Evolutionary conservation across 2,888 invertebrate species (phyloP).

Genomic region (Dynastes maya): DNA sequence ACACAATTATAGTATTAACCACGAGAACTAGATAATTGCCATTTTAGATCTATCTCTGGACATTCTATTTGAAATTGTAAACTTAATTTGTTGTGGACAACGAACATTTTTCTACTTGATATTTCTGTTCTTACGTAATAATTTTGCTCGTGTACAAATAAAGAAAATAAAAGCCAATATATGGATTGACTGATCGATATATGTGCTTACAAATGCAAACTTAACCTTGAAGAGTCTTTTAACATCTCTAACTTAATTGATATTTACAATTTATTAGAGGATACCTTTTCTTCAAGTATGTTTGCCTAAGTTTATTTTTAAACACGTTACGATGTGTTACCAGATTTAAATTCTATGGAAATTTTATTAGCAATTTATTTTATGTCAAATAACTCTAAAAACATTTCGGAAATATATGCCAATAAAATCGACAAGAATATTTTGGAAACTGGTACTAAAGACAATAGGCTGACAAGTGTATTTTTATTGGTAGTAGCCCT

Average conservation of each 20-base stretch:
- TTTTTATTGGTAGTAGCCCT: too few relatives aligned
- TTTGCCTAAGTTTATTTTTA: background rate
- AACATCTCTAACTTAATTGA: constrained; percentile 4
- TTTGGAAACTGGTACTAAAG: too few relatives aligned
- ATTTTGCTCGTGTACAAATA: background rate
- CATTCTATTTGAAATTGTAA: background rate
- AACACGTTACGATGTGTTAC: background rate
- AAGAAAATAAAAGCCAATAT: background rate
- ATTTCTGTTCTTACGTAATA: background rate
- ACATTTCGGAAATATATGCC: too few relatives aligned
- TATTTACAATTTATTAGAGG: background rate
- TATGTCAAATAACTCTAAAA: too few relatives aligned
- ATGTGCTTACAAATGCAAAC: too few relatives aligned
- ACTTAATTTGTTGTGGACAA: background rate
- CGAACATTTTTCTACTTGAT: constrained; percentile 2
- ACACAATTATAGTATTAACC: constrained; percentile 4
- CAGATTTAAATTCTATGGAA: too few relatives aligned
- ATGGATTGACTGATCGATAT: background rate
- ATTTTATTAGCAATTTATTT: too few relatives aligned
- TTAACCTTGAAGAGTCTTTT: constrained; percentile 24
- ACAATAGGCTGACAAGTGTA: too few relatives aligned
- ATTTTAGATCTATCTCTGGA: background rate
- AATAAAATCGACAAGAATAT: too few relatives aligned
- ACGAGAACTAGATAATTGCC: background rate
- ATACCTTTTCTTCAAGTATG: background rate